Percentiles rank a stretch among this genome's conserved stretches.
Conservation (phyloP, 2,888 invertebrate genomes). For the Trilocha varians region DNA sequence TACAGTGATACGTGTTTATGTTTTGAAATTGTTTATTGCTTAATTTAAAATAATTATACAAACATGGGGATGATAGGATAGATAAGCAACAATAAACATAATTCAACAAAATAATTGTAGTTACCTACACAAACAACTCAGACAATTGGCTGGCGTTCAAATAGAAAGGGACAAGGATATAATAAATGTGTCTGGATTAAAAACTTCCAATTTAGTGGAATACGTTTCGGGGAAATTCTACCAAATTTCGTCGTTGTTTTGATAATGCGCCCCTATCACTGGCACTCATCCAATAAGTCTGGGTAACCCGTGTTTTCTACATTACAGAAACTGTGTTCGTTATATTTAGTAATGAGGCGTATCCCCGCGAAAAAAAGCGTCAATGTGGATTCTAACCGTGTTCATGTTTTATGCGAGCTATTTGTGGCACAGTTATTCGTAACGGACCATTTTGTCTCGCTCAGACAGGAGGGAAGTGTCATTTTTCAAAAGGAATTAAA, state of each 20-base stretch:
- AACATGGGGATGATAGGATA: too few species aligned
- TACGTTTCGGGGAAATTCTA: constrained; percentile 28
- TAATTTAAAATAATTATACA: too few species aligned
- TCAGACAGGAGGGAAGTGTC: constrained; percentile 22
- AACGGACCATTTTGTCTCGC: constrained; percentile 26
- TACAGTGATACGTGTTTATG: too few species aligned
- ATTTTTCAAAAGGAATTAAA: constrained; percentile 44
- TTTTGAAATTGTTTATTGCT: too few species aligned
- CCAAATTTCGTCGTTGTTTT: constrained; percentile 31
- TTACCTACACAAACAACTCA: background rate
- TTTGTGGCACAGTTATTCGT: constrained; percentile 35
- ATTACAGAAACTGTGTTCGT: constrained; percentile 23
- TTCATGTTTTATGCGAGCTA: constrained; percentile 36
- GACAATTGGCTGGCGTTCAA: background rate
- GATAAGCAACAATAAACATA: too few species aligned
- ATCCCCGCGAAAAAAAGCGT: constrained; percentile 29
- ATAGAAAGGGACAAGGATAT: constrained; percentile 16
- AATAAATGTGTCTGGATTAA: constrained; percentile 19
- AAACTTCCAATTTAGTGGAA: constrained; percentile 31
- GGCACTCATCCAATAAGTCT: constrained; percentile 33
- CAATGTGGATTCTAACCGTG: constrained; percentile 36
- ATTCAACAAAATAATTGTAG: too few species aligned
- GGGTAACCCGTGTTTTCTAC: constrained; percentile 22
- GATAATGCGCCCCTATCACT: constrained; percentile 26
- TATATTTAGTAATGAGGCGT: constrained; percentile 39